Evolutionary conservation across 2,113 vertebrate species (phyloP).

Genomic region (Girardinichthys multiradiatus): DNA sequence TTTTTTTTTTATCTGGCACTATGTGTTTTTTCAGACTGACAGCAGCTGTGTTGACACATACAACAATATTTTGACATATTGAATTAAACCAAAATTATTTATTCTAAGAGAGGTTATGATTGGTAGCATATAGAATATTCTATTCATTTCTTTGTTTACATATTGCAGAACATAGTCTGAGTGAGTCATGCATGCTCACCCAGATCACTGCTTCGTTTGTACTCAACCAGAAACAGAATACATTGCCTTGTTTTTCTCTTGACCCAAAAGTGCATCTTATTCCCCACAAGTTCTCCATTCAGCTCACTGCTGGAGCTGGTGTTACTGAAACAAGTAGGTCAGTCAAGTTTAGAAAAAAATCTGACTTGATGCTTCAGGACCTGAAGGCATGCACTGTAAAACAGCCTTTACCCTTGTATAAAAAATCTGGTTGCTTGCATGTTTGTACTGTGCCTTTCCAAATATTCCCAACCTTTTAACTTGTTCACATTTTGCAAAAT

Average conservation of each 20-base stretch:
- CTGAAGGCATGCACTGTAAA: not conserved
- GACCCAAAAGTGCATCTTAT: not conserved
- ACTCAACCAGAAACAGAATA: not conserved
- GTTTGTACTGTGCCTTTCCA: not conserved
- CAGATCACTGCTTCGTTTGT: not conserved
- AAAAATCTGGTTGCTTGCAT: not conserved
- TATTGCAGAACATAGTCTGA: not conserved
- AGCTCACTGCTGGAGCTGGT: not conserved
- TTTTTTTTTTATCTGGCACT: slow-evolving; percentile 41
- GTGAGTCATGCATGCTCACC: not conserved
- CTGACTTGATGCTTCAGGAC: not conserved
- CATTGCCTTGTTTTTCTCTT: not conserved
- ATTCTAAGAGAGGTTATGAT: not conserved
- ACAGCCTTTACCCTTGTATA: not conserved
- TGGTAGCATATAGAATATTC: not conserved
- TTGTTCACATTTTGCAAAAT: not conserved
- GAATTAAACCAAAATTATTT: not conserved
- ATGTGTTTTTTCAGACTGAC: slow-evolving; percentile 11
- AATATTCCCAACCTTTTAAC: not conserved
- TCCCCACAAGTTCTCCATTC: not conserved
- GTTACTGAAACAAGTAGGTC: not conserved
- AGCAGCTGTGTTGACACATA: not conserved
- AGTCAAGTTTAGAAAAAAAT: not conserved
- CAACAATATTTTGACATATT: not conserved
- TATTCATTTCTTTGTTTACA: not conserved